Evolutionary conservation across 2,888 invertebrate species (phyloP), one percentile per base, ranked within the genome.

Genomic region (Nemoura dubitans): DNA sequence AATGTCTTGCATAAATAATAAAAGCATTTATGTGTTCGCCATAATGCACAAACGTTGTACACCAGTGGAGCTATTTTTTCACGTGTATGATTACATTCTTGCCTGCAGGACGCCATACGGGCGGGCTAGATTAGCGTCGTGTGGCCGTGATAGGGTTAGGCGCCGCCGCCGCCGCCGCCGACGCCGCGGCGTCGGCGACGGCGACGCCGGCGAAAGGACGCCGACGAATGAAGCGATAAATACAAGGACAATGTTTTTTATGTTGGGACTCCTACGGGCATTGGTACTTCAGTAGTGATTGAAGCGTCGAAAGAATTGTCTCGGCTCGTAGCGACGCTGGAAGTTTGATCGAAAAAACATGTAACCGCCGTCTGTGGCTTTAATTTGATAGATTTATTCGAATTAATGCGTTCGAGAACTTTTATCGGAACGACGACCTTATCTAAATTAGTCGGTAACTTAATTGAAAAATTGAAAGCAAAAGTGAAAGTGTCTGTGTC

Each of bases 141-240:
- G 82, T 30, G 78, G 78, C 78, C 26, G 78, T 78, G 78, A 27
- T 78, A 28, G 14, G 7, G 10, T n/a, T 25, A 76, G 25, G 21
- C 5, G 36, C 25, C 83, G 29, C 43, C 83, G 76, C 78, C 81
- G 83, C 30, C 86, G 85, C 83, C 86, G 28, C 3, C 2, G 29
- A 29, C 83, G 28, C 29, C 86, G 36, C n/a, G n/a, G n/a, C 83
- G 76, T 78, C 81, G 83, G 59, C 86, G 85, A 86, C 86, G 30
- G 21, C 5, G 36, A 30, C 83, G 29, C 27, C 86, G 59, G 87
- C 83, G 76, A 82, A 86, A 82, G 87, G 85, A 87, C 86, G 30
- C 86, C 86, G 85, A 36, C 84, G 80, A 87, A 36, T 36, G 27
- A 59, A 81, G 30, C 81, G 81, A 81, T 81, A 81, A 81, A 81